Base-by-base conservation (phyloP, 2,888 invertebrate species). In the Trachelus stipa region DNA sequence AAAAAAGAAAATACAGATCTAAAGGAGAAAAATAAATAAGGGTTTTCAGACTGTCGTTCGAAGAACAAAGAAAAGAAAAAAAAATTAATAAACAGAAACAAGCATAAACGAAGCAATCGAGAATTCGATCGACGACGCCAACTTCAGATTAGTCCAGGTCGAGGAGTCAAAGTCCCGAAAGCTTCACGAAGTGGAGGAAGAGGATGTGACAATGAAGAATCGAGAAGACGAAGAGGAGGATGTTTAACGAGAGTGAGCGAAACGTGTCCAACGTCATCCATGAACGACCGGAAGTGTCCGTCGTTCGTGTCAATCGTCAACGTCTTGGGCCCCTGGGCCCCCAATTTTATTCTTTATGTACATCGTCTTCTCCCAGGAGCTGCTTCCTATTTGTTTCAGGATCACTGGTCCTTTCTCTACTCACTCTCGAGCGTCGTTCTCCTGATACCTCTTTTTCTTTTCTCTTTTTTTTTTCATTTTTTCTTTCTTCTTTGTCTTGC, bases 1-100 rank as follows among this genome's bases (percentile, higher is more conserved):
- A 56, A 56, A 56, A 56, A 56, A 56, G 23, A 23, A 56, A 56
- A 23, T 56, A 56, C 23, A 56, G 56, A 56, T 23, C 56, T 56
- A 76, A 76, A 73, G 76, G 35, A 69, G 35, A 75, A 31, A 56
- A 56, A 73, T n/a, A 75, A 68, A 69, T 77, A 68, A 68, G 68
- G 78, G 76, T 34, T 79, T 77, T 77, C 79, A 80, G 75, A 77
- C 78, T 79, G 77, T 56, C 56, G 56, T 56, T 56, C 56, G 56
- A 6, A 56, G 56, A 56, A 56, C 56, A 56, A 56, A 23, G 56
- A 56, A 56, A 56, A 56, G 56, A 23, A 23, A 56, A 23, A 23
- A 56, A 56, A 40, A 40, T 15, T 23, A 23, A 56, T 56, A 56
- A 23, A 56, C 56, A 23, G 56, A 56, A 56, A 56, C 56, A 56